A percentile compares a stretch with the other conserved stretches of the same genome.
These are phyloP conservation scores for Phaedon cochleariae DNA, from an alignment of 2,888 invertebrate species.

Conservation along the genomic window DNA sequence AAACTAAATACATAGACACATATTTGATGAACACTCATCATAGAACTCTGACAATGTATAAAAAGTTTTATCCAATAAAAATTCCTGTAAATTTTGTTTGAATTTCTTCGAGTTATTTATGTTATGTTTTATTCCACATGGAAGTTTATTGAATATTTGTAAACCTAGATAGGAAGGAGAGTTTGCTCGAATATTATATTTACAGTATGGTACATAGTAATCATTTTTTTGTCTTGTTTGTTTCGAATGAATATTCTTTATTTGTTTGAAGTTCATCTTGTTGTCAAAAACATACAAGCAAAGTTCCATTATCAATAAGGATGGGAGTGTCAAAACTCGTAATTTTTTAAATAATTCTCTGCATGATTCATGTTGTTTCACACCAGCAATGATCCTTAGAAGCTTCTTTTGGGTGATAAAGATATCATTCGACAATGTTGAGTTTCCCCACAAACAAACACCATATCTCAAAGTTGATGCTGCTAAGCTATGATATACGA, in stretches of 20 bases:
- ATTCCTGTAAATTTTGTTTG: neutral
- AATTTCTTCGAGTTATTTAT: neutral
- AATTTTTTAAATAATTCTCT: neutral
- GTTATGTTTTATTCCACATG: neutral
- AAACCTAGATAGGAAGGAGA: neutral
- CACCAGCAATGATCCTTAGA: neutral
- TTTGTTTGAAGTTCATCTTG: neutral
- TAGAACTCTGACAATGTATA: slow-evolving; percentile 1
- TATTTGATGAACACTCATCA: neutral
- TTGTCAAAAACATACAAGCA: neutral
- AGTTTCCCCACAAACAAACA: neutral
- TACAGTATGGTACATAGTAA: neutral
- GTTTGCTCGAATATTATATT: neutral
- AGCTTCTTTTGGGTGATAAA: neutral
- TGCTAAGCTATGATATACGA: neutral
- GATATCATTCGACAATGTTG: neutral
- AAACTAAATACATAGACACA: neutral
- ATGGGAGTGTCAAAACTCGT: neutral
- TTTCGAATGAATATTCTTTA: neutral
- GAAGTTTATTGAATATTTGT: neutral
- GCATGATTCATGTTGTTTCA: neutral
- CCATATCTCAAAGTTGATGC: neutral
- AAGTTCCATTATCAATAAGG: neutral
- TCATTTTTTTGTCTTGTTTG: neutral
- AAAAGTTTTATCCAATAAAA: neutral